Base-by-base conservation (phyloP, 2,888 invertebrate species). In the Dasypogon diadema region DNA sequence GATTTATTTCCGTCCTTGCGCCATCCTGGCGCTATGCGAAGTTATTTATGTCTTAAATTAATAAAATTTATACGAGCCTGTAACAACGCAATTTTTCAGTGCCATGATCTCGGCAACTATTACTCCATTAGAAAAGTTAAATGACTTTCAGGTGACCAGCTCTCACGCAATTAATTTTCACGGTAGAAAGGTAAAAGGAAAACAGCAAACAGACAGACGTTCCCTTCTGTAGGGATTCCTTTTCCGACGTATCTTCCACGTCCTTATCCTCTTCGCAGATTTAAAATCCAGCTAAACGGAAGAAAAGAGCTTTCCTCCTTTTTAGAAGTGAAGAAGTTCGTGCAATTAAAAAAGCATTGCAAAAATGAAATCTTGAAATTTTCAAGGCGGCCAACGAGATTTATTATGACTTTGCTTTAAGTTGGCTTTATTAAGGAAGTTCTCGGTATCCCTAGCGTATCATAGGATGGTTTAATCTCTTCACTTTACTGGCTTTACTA, bases 121-220 rank as follows among this genome's bases (percentile, higher is more conserved):
- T 30, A 54, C 54, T 54, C 54, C 46, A 73, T 73, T 56, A 56
- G n/a, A 46, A 73, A 73, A 73, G 73, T 73, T 42, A 73, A 73
- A 73, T 56, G 37, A 56, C 56, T 73, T 73, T 73, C 73, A 73
- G 73, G 73, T 73, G 56, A 56, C 56, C 42, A 37, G 12, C 22
- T 42, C 72, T n/a, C 51, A 18, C 16, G 56, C 56, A 56, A 73
- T 73, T 73, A 73, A 56, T 73, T 56, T 56, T 56, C 73, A 24
- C 16, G 56, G 55, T 4, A 18, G n/a, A 21, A 42, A 65, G 37
- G 37, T 54, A 37, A 22, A 56, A 73, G 24, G 42, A 24, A 56
- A 16, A 16, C 16, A 42, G 37, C 16, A 73, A 54, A 70, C 37
- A 51, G 51, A 54, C 30, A 30, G 51, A 54, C 30, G 51, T 54